Percentiles rank a stretch among this genome's conserved stretches.
phyloP scores from a whole-genome alignment of 2,888 invertebrate genomes.

The Desoria tigrina region DNA sequence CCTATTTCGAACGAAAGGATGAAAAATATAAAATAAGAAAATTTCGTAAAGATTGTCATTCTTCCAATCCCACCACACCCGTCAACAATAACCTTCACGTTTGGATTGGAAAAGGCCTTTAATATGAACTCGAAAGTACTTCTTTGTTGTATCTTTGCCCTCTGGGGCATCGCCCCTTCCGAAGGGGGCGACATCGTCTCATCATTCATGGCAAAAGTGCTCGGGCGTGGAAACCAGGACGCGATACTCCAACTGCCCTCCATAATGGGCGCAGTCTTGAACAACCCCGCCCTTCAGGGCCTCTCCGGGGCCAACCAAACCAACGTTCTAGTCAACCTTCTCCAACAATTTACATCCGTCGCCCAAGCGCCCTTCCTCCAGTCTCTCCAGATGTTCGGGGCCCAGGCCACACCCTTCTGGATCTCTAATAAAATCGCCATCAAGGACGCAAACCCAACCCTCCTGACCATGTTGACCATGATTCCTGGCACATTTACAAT shows the following conservation, averaged over 20 bases:
- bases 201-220: too few species aligned
- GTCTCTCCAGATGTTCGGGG: neutral
- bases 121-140: too few species aligned
- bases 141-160: too few species aligned
- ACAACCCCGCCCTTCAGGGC: neutral
- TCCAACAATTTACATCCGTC: neutral
- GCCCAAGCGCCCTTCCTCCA: conserved; percentile 1
- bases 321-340: neutral
- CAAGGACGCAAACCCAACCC: neutral
- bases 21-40: too few species aligned
- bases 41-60: too few species aligned
- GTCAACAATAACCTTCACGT: too few species aligned
- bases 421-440: neutral
- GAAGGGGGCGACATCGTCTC: too few species aligned
- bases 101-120: too few species aligned
- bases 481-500: neutral
- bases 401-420: conserved; percentile 2
- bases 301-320: neutral
- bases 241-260: conserved; percentile 1
- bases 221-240: too few species aligned
- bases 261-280: neutral
- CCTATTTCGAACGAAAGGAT: too few species aligned
- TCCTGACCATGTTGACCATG: neutral
- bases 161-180: too few species aligned
- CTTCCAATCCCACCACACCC: too few species aligned